Percentiles rank a stretch among this genome's conserved stretches.
Evolutionary conservation across 2,888 invertebrate genomes (phyloP).

Genomic region (Leuctra nigra): DNA sequence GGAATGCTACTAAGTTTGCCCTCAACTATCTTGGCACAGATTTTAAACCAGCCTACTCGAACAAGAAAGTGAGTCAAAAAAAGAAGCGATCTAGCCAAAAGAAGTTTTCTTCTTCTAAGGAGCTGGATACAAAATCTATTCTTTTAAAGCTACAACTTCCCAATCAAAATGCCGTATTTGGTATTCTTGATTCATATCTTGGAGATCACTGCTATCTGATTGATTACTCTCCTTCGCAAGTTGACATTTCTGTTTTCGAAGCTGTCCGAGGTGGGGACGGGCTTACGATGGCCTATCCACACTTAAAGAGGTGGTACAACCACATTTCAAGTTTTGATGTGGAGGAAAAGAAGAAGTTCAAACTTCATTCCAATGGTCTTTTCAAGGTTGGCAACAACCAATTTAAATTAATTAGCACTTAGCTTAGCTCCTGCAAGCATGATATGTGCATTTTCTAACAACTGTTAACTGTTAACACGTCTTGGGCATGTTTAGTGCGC

Average conservation of each 20-base stretch:
- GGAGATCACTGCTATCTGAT: conserved; percentile 40
- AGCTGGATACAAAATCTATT: conserved; percentile 10
- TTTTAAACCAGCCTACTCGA: conserved; percentile 27
- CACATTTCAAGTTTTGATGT: conserved; percentile 38
- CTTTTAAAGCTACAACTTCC: background rate
- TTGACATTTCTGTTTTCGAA: conserved; percentile 38
- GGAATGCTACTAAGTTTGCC: conserved; percentile 97
- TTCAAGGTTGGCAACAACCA: conserved; percentile 9
- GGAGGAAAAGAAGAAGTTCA: conserved; percentile 31
- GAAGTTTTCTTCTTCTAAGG: background rate
- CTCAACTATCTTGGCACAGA: conserved; percentile 42
- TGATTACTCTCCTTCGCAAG: conserved; percentile 41
- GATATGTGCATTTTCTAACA: no score
- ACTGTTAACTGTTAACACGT: no score
- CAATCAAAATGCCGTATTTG: conserved; percentile 15
- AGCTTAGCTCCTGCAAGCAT: no score
- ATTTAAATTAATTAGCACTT: no score
- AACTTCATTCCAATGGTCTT: background rate
- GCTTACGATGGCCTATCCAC: conserved; percentile 34
- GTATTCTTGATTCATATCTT: conserved; percentile 39
- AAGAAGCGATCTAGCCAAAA: background rate
- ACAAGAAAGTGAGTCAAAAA: conserved; percentile 21
- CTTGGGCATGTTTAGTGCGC: no score
- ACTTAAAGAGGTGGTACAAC: conserved; percentile 41
- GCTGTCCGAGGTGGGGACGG: conserved; percentile 29